Base-by-base conservation (phyloP, 2,113 vertebrate genomes). In the Agapornis roseicollis region DNA sequence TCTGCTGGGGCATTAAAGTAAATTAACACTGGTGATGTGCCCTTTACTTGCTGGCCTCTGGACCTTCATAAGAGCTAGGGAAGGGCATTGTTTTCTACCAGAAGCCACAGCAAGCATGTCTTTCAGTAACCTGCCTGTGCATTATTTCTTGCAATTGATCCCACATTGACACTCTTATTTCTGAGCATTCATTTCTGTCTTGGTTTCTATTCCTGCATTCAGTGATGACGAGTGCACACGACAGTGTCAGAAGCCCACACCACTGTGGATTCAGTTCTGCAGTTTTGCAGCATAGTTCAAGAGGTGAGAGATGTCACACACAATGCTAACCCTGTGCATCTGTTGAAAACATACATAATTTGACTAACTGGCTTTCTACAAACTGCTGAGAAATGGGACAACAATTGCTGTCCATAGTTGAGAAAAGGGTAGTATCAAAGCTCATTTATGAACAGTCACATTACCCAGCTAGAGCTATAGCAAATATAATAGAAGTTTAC, bases 211-310 rank as follows among this genome's bases (percentile, higher is more conserved):
- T 53, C 9, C 24, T 49, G 28, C 7, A 5, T 72, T 68, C 65
- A n/a, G 27, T 23, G 28, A 76, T 5, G 3, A 20, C 0, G 4
- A 84, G 28, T 1, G 2, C 44, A 79, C 39, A 39, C 4, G 13
- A 50, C 58, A 49, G 28, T 16, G 25, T 29, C 52, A 76, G 65
- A 68, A 74, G n/a, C 13, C 42, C 60, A 55, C 27, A 17, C 1
- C 1, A 2, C 33, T 79, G 55, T 4, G 14, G 39, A 64, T 41
- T 11, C 35, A 81, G 50, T 14, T 17, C n/a, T 70, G 28, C 33
- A 61, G n/a, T 53, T 87, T 8, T 64, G 55, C 33, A 82, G 63
- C 24, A 9, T 6, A 61, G 18, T 46, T 71, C 2, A 6, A 73
- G 79, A 44, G 16, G 11, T 10, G 22, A 72, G 12, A 79, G 29